Base-by-base conservation (phyloP, 2,113 vertebrate genomes). In the Hippocampus guttulatus region DNA sequence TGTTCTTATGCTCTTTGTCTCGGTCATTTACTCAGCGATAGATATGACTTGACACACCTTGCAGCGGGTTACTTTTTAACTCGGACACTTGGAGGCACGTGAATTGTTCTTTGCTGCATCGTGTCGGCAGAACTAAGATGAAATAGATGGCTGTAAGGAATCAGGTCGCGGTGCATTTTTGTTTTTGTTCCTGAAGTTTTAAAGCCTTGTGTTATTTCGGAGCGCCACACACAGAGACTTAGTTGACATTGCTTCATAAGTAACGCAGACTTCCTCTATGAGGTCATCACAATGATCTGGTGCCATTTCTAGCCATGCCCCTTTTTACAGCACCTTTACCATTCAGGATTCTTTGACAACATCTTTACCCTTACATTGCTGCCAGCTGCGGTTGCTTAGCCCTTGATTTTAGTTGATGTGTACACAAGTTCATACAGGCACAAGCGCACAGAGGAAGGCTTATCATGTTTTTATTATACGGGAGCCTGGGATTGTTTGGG, bases 401-500 rank as follows among this genome's bases (percentile, higher is more conserved):
- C 64, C 58, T 77, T 72, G 49, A 38, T 83, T 62, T 38, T 38
- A 2, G 2, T 38, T 80, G 61, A 74, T 71, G 77, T 81, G 67
- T 45, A 79, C 75, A 86, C 77, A 83, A 63, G 79, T 64, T 55
- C 64, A 74, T 62, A 68, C 65, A 67, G 54, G 69, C 63, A 40
- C 45, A 49, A 72, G 70, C 54, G 67, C 67, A 76, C 64, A 77
- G 58, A 76, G 70, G 27, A 70, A 52, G 41, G 58, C 80, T 84
- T 87, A 85, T 86, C 78, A 1, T 78, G 69, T 81, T 83, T 72
- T 38, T 70, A 67, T 78, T 82, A 80, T 75, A 70, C 73, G 70
- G 66, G 81, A 83, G 74, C 57, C 71, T 40, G 55, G 64, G 66
- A 70, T 82, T 90, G 83, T 89, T 88, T 88, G 79, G 83, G 81